Evolutionary conservation across 2,113 vertebrate genomes (phyloP).

Genomic region (Anhinga anhinga): DNA sequence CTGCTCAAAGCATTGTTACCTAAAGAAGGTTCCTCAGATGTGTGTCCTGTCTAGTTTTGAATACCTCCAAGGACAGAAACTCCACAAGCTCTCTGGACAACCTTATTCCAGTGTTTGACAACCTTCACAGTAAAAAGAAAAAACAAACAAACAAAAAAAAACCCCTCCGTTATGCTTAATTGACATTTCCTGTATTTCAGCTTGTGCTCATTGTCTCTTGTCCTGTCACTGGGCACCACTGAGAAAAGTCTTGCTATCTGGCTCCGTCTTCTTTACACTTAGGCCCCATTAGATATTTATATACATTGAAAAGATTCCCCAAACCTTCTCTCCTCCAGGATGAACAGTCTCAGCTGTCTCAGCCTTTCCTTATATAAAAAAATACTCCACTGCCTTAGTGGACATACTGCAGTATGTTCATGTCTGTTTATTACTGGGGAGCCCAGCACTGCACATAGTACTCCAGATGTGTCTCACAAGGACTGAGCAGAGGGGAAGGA

Average conservation of each 20-base stretch:
- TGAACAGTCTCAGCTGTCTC: background rate
- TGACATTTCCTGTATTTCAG: background rate
- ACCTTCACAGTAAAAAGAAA: background rate
- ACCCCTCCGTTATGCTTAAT: fast-evolving
- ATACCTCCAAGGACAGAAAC: background rate
- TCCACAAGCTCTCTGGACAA: background rate
- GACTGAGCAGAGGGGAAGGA: background rate
- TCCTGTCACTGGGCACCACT: background rate
- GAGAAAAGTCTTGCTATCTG: background rate
- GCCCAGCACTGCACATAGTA: background rate
- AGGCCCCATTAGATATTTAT: background rate
- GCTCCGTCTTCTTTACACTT: background rate
- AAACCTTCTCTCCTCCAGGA: background rate
- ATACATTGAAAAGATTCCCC: background rate
- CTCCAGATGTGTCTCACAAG: background rate
- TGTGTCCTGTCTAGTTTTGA: background rate
- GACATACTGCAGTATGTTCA: background rate
- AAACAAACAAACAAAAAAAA: too few relatives aligned
- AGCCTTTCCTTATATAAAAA: background rate
- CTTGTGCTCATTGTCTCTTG: background rate
- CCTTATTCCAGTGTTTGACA: background rate
- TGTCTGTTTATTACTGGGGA: background rate
- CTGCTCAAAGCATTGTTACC: background rate
- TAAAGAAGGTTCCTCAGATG: background rate
- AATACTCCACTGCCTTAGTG: background rate